Base-by-base conservation (phyloP, 2,113 vertebrate species). In the Larimichthys crocea region DNA sequence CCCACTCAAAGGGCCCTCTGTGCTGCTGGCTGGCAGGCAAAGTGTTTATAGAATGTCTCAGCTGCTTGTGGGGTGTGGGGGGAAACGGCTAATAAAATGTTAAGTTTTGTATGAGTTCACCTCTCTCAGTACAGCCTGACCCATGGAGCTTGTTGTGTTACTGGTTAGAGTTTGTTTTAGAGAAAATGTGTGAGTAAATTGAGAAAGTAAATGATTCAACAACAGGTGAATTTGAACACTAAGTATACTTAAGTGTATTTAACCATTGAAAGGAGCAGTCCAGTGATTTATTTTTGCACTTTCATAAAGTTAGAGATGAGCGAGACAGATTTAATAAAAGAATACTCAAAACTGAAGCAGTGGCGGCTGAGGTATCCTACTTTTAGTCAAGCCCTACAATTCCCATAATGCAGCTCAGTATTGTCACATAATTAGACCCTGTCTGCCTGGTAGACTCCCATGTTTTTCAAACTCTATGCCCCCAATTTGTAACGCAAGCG, bases 31-130 rank as follows among this genome's bases (percentile, higher is more conserved):
- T 93, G 90, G 91, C 89, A 88, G 82, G 79, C 84, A 86, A 83
- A 92, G 91, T 94, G 92, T 93, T 92, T 90, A 86, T 92, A 93
- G 92, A 94, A 94, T 94, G 89, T 94, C 92, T 95, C 93, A 93
- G 93, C 91, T 94, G 92, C 89, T 91, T 77, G 72, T 79, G 74
- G 85, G 83, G 84, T 80, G 91, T 77, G 92, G 67, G 67, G 79
- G 84, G 82, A 48, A 63, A 55, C 19, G 22, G 85, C 68, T 93
- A 90, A 93, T 92, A 91, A 90, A 92, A 89, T 86, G 83, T 88
- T 88, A 89, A 89, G 92, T 88, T 86, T 84, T 82, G 56, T 85
- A 79, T 79, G 80, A 88, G 89, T 90, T 90, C 89, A 90, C 86
- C 81, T 88, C 89, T 90, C 78, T 69, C 74, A 82, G 73, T 82